Base-by-base conservation (phyloP, 2,113 vertebrate genomes). In the Tragelaphus scriptus region DNA sequence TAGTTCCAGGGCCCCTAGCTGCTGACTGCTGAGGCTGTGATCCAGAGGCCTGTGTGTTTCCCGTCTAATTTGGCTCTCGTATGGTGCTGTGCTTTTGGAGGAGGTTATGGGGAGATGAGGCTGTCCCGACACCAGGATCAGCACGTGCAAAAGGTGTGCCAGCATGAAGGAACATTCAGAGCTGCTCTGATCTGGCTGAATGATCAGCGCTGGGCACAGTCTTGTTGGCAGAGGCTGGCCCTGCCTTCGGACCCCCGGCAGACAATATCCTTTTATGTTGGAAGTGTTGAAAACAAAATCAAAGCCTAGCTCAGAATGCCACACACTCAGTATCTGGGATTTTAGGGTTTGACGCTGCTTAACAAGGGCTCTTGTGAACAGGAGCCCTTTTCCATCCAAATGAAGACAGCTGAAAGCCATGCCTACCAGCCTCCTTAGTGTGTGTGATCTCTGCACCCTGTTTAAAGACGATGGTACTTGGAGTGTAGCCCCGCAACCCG, bases 381-480 rank as follows among this genome's bases (percentile, higher is more conserved):
- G 21, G 21, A 80, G 47, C 36, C 86, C n/a, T 47, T 21, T n/a
- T 1, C 6, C 49, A 90, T 93, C 59, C 75, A 90, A 55, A 55
- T 32, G 51, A 81, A 84, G 82, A 75, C 25, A 53, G 63, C 68
- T 30, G 10, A 91, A 63, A 61, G 40, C 13, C 3, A 1, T 58
- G 36, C 51, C 79, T 32, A 10, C 68, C 53, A 40, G 79, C 96
- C 89, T 97, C 86, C 91, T 91, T 75, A 79, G 91, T 0, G 0
- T n/a, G n/a, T 10, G 80, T 91, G 89, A 93, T 65, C 89, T 51
- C 63, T 80, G 88, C 59, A 85, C 44, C 49, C 7, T 47, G 82
- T 58, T 80, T 49, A 90, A 94, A 75, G 95, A 94, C 15, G 36
- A 81, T 25, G 61, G 61, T 36, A 30, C 88, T 81, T 88, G 90